These are phyloP conservation scores for Corythaeola cristata DNA, from an alignment of 2,113 vertebrate species.

Conservation along the genomic window DNA sequence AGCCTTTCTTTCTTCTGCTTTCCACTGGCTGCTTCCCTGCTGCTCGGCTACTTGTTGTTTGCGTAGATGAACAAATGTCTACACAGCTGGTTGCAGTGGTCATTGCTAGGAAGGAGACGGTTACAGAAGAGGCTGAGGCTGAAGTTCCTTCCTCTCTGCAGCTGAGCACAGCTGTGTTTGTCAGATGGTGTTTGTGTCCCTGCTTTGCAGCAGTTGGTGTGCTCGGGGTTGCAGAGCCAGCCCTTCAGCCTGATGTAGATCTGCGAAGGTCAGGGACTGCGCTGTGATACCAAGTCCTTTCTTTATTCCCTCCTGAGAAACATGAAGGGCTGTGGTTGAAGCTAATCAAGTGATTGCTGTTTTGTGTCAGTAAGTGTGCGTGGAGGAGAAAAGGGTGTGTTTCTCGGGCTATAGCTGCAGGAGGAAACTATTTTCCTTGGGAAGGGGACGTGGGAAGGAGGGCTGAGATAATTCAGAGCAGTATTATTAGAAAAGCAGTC, in stretches of 20 bases:
- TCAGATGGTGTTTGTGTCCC: neutral
- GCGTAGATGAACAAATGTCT: neutral
- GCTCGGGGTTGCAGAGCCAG: neutral
- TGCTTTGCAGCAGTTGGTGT: neutral
- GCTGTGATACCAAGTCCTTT: neutral
- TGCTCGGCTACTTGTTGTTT: neutral
- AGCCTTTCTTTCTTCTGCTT: neutral
- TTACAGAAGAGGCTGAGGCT: neutral
- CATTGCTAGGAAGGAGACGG: neutral
- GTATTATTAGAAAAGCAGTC: neutral
- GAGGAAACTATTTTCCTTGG: neutral
- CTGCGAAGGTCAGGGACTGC: neutral
- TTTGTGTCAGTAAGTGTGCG: rapidly evolving
- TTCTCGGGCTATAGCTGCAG: neutral
- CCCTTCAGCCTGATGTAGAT: neutral
- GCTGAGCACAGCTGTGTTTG: neutral
- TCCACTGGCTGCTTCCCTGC: neutral
- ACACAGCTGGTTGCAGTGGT: neutral
- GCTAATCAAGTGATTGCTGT: neutral
- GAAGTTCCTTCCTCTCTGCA: neutral
- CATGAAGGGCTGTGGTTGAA: neutral
- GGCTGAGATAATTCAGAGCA: neutral
- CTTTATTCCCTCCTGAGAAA: neutral
- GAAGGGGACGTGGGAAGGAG: neutral
- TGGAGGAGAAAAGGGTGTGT: neutral